Evolutionary conservation across 2,797 vertebrate genomes (phyloP).

Genomic region (Scomberomorus guttatus): DNA sequence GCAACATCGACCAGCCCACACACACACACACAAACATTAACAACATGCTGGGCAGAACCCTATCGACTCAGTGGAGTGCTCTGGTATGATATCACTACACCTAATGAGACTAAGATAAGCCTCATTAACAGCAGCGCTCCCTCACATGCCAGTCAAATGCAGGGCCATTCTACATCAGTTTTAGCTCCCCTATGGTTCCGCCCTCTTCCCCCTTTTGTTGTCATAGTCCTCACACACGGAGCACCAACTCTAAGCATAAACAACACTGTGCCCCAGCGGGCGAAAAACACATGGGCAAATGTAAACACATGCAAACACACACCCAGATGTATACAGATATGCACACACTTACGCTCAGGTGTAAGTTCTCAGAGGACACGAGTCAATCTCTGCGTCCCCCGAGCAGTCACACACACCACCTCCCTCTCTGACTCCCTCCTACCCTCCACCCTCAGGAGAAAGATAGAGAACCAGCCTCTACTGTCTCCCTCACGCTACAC

Average conservation of each 20-base stretch:
- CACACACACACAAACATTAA: constrained; percentile 53
- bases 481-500: constrained; percentile 9
- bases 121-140: constrained; percentile 62
- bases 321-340: constrained; percentile 53
- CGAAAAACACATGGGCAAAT: constrained; percentile 55
- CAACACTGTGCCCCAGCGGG: constrained; percentile 66
- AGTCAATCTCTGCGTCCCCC: constrained; percentile 71
- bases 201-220: constrained; percentile 59
- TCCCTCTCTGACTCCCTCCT: constrained; percentile 27
- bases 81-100: constrained; percentile 70
- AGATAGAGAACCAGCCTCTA: constrained; percentile 42
- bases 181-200: constrained; percentile 35
- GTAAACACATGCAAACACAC: constrained; percentile 68
- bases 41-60: constrained; percentile 55
- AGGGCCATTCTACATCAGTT: constrained; percentile 41
- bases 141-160: constrained; percentile 64
- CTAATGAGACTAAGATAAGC: constrained; percentile 73
- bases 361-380: constrained; percentile 63
- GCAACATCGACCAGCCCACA: constrained; percentile 51
- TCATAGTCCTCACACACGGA: constrained; percentile 42
- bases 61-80: constrained; percentile 64
- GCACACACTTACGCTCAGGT: constrained; percentile 54
- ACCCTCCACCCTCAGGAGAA: constrained; percentile 53
- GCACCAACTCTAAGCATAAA: constrained; percentile 62
- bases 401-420: constrained; percentile 49